Percentiles rank a stretch among this genome's conserved stretches.
Conservation (phyloP, 2,113 vertebrate species). For the Rhinolophus ferrumequinum region DNA sequence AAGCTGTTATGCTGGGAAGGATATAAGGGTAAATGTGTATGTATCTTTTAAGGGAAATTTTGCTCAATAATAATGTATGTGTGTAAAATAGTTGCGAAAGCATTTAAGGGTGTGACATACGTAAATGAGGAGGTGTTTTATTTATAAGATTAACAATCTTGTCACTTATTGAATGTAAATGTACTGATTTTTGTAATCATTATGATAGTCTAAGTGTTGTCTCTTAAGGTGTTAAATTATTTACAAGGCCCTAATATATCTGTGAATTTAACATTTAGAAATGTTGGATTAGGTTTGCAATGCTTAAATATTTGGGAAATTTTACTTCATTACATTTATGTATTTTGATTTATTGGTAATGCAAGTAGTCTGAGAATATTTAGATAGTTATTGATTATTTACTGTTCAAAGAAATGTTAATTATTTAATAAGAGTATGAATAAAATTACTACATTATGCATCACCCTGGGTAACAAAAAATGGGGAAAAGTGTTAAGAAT, state of each 20-base stretch:
- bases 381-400: not conserved
- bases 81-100: not conserved
- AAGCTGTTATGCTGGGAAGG: not conserved
- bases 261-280: conserved; percentile 2
- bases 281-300: not conserved
- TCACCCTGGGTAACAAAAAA: not conserved
- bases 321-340: not conserved
- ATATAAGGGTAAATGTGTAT: not conserved
- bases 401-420: conserved; percentile 2
- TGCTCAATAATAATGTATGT: not conserved
- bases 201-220: not conserved
- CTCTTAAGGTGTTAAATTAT: not conserved
- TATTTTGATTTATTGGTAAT: conserved; percentile 6
- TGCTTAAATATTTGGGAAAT: not conserved
- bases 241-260: not conserved
- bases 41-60: not conserved
- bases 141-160: not conserved
- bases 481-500: not conserved
- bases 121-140: not conserved
- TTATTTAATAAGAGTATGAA: not conserved
- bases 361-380: not conserved
- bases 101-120: not conserved
- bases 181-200: not conserved
- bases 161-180: not conserved
- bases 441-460: not conserved